These are phyloP conservation scores for Mobula hypostoma DNA, from an alignment of 2,113 vertebrate species.

Conservation along the genomic window DNA sequence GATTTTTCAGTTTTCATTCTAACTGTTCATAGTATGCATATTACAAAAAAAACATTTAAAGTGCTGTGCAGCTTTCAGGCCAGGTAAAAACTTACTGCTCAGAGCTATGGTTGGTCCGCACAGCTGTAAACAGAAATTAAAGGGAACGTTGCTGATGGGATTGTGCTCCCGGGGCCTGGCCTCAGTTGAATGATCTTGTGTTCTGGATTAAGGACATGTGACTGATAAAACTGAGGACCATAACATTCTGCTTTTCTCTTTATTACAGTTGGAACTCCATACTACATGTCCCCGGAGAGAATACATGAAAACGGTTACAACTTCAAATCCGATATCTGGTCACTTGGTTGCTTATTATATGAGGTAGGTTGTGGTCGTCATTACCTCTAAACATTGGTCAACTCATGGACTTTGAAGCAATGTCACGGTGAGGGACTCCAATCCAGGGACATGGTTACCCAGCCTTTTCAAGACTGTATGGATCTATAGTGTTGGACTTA, in stretches of 20 bases:
- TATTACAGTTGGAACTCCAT: constrained; percentile 89
- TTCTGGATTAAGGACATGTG: background rate
- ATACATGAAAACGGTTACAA: constrained; percentile 98
- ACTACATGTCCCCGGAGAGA: constrained; percentile 98
- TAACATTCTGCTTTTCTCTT: background rate
- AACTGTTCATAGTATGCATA: no score
- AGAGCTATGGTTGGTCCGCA: no score
- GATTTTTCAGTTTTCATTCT: no score
- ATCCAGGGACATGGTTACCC: background rate
- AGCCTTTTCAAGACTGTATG: background rate
- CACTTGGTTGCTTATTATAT: constrained; percentile 92
- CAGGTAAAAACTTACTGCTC: no score
- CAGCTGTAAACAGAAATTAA: no score
- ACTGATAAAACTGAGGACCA: background rate
- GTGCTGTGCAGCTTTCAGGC: no score
- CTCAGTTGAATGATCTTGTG: background rate
- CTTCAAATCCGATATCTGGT: constrained; percentile 99
- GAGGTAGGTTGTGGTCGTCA: constrained; percentile 65
- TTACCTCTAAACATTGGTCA: background rate
- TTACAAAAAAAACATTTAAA: no score
- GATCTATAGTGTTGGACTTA: no score
- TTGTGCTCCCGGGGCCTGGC: no score
- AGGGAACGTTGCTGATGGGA: background rate
- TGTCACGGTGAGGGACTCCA: background rate
- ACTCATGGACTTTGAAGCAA: background rate